Base-by-base conservation (phyloP, 2,113 vertebrate genomes). In the Tetraodon nigroviridis region DNA sequence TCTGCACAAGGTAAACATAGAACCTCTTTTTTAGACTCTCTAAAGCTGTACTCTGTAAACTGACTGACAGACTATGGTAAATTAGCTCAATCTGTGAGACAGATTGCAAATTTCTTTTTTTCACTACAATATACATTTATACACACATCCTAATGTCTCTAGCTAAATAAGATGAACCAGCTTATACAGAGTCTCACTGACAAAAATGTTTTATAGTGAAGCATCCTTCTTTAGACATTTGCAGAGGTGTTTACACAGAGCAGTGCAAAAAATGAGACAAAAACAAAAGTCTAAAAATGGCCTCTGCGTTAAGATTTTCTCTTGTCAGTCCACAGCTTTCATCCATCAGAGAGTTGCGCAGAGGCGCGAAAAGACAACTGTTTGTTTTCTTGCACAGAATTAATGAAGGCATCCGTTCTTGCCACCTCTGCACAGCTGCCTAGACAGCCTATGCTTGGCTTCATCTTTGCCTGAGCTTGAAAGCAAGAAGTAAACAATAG, bases 401-500 rank as follows among this genome's bases (percentile, higher is more conserved):
- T 85, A 84, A 90, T 87, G 86, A 87, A 75, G 59, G 72, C 84
- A 81, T 87, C 76, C 67, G 76, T 80, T 80, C 69, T 78, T 73
- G 73, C 78, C 85, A 78, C 80, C 77, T 71, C 76, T 41, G 17
- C 70, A 62, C 69, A 44, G 29, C 61, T 48, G 22, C 65, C 16
- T 63, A 48, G 55, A 53, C 70, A 46, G 45, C 29, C 70, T 70
- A 70, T 57, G 10, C 69, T 51, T 51, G 64, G 68, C 76, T 81
- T 67, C 71, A 14, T 27, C 79, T 79, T 58, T 54, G 84, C 75
- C 82, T 57, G 6, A 51, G 61, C 79, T 78, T 82, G 79, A 82
- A 87, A 82, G 66, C 51, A 18, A 73, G 83, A 84, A 80, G 87
- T 84, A 89, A 90, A 91, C 89, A 89, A 88, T 90, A 87, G 79